A percentile compares a stretch with the other conserved stretches of the same genome.
These are phyloP conservation scores for Fragum fragum DNA, from an alignment of 2,888 invertebrate genomes.

Conservation along the genomic window DNA sequence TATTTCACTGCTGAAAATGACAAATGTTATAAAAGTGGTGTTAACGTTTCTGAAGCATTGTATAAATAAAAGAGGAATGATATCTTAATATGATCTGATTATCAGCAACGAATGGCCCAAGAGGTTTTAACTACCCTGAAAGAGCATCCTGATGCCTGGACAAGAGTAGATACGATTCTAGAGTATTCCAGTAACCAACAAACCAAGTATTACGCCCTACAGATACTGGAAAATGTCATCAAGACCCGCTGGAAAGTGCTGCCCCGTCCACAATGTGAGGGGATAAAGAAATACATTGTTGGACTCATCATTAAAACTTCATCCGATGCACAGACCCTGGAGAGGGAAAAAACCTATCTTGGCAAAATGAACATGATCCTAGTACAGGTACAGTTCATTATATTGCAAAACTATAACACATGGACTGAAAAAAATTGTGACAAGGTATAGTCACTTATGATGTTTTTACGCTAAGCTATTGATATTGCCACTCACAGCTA, in stretches of 20 bases:
- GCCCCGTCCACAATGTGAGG: conserved; percentile 99
- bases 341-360: conserved; percentile 97
- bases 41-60: too few relatives aligned
- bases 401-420: too few relatives aligned
- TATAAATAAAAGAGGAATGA: too few relatives aligned
- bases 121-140: conserved; percentile 97
- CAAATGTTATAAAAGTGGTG: too few relatives aligned
- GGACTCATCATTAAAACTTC: conserved; percentile 99
- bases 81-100: too few relatives aligned
- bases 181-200: conserved; percentile 98
- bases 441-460: too few relatives aligned
- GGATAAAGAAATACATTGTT: conserved; percentile 99
- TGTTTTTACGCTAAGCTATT: too few relatives aligned
- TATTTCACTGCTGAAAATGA: too few relatives aligned
- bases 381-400: conserved; percentile 92
- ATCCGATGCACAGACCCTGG: conserved; percentile 95
- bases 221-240: conserved; percentile 99
- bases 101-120: conserved; percentile 92
- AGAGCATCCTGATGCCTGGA: conserved; percentile 99
- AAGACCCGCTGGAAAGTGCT: conserved; percentile 99
- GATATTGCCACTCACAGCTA: too few relatives aligned
- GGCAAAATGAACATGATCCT: conserved; percentile 99
- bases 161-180: conserved; percentile 98
- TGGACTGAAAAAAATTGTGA: too few relatives aligned
- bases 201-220: conserved; percentile 99